These are phyloP conservation scores for Polypterus bichir DNA, from an alignment of 2,113 vertebrate species.

Conservation along the genomic window DNA sequence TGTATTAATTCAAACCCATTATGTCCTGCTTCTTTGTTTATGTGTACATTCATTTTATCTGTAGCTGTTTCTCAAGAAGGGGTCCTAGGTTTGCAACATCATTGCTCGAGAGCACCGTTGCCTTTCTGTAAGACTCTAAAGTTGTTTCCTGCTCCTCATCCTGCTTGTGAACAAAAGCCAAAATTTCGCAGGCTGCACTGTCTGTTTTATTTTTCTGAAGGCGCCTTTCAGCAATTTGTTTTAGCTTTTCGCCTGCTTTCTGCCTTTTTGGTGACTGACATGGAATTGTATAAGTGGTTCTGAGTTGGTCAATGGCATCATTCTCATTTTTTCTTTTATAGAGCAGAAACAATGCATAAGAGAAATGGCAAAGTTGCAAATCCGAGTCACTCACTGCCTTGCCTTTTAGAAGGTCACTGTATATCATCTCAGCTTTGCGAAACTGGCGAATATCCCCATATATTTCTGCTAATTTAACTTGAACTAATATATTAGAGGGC, in stretches of 20 bases:
- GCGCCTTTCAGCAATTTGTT: slow-evolving; percentile 12
- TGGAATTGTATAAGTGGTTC: slow-evolving; percentile 16
- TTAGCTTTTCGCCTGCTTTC: slow-evolving; percentile 18
- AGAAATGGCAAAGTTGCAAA: slow-evolving; percentile 12
- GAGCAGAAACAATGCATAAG: slow-evolving; percentile 17
- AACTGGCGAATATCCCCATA: slow-evolving; percentile 13
- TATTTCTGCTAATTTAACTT: slow-evolving; percentile 20
- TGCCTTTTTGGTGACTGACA: slow-evolving; percentile 6
- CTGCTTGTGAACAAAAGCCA: slow-evolving; percentile 16
- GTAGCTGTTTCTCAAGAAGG: slow-evolving; percentile 11
- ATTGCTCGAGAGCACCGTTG: not conserved
- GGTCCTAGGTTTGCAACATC: slow-evolving; percentile 5
- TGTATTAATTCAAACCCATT: no score
- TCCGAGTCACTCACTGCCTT: slow-evolving; percentile 12
- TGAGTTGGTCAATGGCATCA: slow-evolving; percentile 18
- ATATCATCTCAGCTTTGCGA: slow-evolving; percentile 21
- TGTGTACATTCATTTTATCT: slow-evolving; percentile 3
- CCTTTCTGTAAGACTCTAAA: not conserved
- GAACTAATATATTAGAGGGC: slow-evolving; percentile 13
- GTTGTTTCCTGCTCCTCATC: slow-evolving; percentile 8
- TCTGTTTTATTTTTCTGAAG: not conserved
- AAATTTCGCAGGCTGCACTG: slow-evolving; percentile 16
- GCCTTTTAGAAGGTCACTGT: slow-evolving; percentile 10
- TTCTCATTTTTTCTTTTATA: slow-evolving; percentile 15
- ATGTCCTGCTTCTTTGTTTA: no score